A percentile compares a stretch with the other conserved stretches of the same genome.
Evolutionary conservation across 1,140 invertebrate species (phyloP).

Genomic region (Drosophila kanapiae): DNA sequence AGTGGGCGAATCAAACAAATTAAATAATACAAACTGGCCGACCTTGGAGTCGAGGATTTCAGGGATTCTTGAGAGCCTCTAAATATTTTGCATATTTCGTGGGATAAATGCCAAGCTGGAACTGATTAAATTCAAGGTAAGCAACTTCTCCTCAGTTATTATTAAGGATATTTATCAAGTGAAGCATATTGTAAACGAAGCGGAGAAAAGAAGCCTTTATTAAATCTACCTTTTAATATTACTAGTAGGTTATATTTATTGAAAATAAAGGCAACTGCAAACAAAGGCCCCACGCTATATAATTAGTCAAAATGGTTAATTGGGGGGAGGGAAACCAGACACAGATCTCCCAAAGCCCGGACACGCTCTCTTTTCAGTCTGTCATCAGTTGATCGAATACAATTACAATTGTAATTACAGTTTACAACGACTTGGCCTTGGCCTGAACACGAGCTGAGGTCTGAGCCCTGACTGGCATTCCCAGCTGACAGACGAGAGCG

Average conservation of each 20-base stretch:
- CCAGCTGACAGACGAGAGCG: not conserved
- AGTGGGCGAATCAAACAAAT: conserved; percentile 40
- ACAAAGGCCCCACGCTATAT: not conserved
- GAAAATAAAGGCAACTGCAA: not conserved
- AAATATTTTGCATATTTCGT: not conserved
- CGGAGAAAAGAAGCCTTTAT: not conserved
- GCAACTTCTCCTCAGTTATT: not conserved
- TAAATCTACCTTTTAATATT: not conserved
- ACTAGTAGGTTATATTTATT: not conserved
- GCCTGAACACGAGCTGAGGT: conserved; percentile 12
- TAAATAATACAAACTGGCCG: conserved; percentile 30
- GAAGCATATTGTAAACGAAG: not conserved
- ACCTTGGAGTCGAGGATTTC: conserved; percentile 23
- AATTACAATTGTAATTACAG: conserved; percentile 76
- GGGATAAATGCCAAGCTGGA: not conserved
- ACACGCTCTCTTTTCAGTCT: conserved; percentile 3
- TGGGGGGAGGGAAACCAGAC: not conserved
- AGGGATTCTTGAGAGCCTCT: not conserved
- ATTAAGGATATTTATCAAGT: no score
- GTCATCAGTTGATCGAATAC: conserved; percentile 59
- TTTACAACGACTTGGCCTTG: conserved; percentile 43
- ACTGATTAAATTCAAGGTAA: not conserved
- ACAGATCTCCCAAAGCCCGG: not conserved
- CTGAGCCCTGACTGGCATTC: conserved; percentile 16
- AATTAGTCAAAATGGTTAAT: conserved; percentile 21